Percentiles rank a stretch among this genome's conserved stretches.
Conservation (phyloP, 2,797 vertebrate genomes). For the Takifugu rubripes region DNA sequence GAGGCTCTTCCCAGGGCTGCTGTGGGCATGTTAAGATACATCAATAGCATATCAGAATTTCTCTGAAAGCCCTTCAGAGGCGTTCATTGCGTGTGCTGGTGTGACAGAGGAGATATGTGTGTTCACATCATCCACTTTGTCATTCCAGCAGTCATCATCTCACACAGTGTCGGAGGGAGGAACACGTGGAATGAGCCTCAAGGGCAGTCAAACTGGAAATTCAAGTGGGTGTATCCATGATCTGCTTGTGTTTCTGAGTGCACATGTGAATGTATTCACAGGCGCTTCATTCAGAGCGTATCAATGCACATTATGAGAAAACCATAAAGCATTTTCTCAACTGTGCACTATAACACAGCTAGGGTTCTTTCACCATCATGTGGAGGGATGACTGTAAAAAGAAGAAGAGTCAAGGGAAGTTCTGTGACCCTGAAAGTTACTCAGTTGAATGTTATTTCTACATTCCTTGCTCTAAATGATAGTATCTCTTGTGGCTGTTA, state of each 20-base stretch:
- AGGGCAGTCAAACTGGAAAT: slow-evolving; percentile 67
- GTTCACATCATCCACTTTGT: slow-evolving; percentile 10
- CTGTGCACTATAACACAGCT: neutral
- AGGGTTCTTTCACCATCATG: neutral
- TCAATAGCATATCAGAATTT: neutral
- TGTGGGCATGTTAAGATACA: neutral
- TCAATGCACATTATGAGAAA: neutral
- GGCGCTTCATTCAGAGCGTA: slow-evolving; percentile 6
- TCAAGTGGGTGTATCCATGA: slow-evolving; percentile 58
- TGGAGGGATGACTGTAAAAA: neutral
- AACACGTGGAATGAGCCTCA: slow-evolving; percentile 52
- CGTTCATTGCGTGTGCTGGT: neutral
- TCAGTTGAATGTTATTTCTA: slow-evolving; percentile 1
- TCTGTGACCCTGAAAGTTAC: slow-evolving; percentile 8
- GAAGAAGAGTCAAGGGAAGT: neutral
- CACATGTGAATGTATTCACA: slow-evolving; percentile 31
- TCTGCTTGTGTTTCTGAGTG: slow-evolving; percentile 31
- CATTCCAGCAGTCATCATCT: slow-evolving; percentile 29
- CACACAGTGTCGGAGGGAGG: slow-evolving; percentile 20
- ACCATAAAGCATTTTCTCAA: neutral
- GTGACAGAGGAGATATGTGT: slow-evolving; percentile 20
- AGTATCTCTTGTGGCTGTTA: slow-evolving; percentile 12
- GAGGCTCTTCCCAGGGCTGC: neutral
- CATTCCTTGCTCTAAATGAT: slow-evolving; percentile 12
- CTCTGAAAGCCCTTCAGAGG: neutral